Evolutionary conservation across 1,140 invertebrate genomes (phyloP), one percentile per base, ranked within the genome.

Genomic region (Drosophila elegans): DNA sequence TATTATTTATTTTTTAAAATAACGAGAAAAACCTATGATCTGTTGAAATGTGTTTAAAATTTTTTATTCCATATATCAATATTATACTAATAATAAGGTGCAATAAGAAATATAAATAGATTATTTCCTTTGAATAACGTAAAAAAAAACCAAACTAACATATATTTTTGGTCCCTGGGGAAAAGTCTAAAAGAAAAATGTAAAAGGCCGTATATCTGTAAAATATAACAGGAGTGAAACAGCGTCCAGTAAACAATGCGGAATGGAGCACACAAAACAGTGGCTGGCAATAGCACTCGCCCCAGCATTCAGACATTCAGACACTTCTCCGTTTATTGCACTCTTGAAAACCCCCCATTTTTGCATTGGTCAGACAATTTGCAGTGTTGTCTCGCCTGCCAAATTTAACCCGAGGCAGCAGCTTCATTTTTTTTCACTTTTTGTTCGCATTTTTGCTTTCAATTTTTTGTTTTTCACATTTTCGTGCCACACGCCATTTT

Each of bases 401-500:
- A 89, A 86, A 81, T 91, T 78, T 88, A 78, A 83, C 80, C 80
- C 71, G 60, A 73, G 80, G 88, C 88, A 84, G 77, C 60, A 59
- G 61, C 60, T 78, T 73, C 54, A 67, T 53, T 71, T 78, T 80
- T 63, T 64, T 11, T 2, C 2, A 10, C n/a, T 66, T 76, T 64
- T 74, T 53, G 60, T 53, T 66, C 53, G 12, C 16, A 63, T 69
- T 66, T 69, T 66, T 59, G 61, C 46, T 68, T 68, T 68, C 46
- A 16, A 66, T 60, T 46, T 72, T 73, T 80, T 61, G 51, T 68
- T 55, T 68, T 72, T 76, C 52, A 80, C 82, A 86, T 86, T 90
- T 90, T 90, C 86, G 86, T 90, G 84, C 84, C 52, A 61, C 83
- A 88, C 83, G 83, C 84, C 84, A 88, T 88, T 83, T 88, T 88